phyloP scores from a whole-genome alignment of 2,113 vertebrate species.

The Lethenteron camtschaticum region DNA sequence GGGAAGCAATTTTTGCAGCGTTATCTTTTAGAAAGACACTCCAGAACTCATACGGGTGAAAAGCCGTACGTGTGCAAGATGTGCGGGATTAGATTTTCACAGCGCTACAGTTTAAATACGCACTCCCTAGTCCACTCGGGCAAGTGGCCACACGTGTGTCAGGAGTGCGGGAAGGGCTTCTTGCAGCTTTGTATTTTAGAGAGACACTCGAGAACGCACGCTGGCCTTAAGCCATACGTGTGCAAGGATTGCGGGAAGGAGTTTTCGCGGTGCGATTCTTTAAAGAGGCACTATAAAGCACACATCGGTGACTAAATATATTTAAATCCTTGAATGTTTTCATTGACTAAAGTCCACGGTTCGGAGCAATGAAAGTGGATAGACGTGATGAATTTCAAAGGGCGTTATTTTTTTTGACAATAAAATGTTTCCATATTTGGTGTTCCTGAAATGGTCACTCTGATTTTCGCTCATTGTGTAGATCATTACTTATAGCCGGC shows the following conservation, averaged over 20 bases:
- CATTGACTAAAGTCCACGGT: no score
- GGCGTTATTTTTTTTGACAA: no score
- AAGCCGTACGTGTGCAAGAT: not conserved
- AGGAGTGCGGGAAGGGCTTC: slow-evolving; percentile 1
- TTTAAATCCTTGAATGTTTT: no score
- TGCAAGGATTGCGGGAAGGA: not conserved
- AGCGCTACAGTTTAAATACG: not conserved
- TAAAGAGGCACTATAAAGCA: not conserved
- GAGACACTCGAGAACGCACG: not conserved
- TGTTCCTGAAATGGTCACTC: no score
- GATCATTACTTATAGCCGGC: no score
- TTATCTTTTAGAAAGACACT: not conserved
- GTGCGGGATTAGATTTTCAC: not conserved
- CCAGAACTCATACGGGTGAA: not conserved
- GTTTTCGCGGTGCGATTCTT: not conserved
- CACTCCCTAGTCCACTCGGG: not conserved
- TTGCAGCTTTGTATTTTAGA: not conserved
- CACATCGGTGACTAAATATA: no score
- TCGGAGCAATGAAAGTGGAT: no score
- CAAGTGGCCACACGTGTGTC: not conserved
- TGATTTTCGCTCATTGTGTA: no score
- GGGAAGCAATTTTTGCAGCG: not conserved
- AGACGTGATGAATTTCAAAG: no score
- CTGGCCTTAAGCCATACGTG: not conserved
- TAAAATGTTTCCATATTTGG: no score